A percentile compares a stretch with the other conserved stretches of the same genome.
These are phyloP conservation scores for Rhyacophila evoluta DNA, from an alignment of 2,888 invertebrate species.

Conservation along the genomic window DNA sequence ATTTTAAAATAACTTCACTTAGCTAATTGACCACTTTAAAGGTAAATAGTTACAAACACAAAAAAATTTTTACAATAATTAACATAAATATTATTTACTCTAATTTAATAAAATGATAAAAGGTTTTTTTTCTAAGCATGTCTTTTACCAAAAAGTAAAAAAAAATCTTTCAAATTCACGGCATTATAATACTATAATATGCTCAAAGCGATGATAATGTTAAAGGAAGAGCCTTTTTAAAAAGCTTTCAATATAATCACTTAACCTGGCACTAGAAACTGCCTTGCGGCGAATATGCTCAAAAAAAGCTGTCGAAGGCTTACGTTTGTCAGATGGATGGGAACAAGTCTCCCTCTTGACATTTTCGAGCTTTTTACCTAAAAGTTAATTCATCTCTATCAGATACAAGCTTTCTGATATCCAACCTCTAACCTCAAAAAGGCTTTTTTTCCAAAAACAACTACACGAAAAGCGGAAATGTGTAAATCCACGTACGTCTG, in stretches of 20 bases:
- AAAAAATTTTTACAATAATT: too few relatives aligned
- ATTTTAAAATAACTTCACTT: too few relatives aligned
- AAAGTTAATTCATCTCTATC: conserved; percentile 40
- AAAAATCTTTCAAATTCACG: too few relatives aligned
- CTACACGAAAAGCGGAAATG: not conserved
- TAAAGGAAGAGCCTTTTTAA: not conserved
- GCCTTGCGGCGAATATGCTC: conserved; percentile 17
- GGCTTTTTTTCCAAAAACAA: not conserved
- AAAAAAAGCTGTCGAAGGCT: not conserved
- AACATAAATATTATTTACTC: too few relatives aligned
- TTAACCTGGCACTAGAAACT: conserved; percentile 30
- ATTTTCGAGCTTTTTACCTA: conserved; percentile 11
- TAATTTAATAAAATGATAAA: too few relatives aligned
- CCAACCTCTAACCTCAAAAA: not conserved
- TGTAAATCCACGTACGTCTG: not conserved
- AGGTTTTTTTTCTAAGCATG: too few relatives aligned
- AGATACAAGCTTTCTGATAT: conserved; percentile 23
- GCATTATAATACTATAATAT: too few relatives aligned
- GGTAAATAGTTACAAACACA: too few relatives aligned
- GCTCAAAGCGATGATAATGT: too few relatives aligned
- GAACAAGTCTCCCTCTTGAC: conserved; percentile 11
- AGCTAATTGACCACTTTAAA: too few relatives aligned
- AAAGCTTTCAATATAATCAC: conserved; percentile 31
- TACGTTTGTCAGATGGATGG: not conserved
- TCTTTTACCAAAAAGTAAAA: too few relatives aligned